Evolutionary conservation across 2,888 invertebrate genomes (phyloP).

Genomic region (Callinectes sapidus): DNA sequence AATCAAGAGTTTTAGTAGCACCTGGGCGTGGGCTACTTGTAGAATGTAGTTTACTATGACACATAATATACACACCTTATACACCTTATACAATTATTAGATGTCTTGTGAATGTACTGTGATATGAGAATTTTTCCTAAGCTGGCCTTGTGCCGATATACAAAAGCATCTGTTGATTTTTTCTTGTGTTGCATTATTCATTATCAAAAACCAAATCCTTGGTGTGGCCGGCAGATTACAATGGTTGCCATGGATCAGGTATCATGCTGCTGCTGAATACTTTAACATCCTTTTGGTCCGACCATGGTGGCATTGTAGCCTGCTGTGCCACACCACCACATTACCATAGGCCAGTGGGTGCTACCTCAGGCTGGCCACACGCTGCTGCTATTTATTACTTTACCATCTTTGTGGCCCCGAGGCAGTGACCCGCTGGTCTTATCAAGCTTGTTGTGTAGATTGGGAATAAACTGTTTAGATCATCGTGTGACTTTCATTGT

Average conservation of each 20-base stretch:
- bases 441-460: constrained; percentile 71
- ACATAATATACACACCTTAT: constrained; percentile 44
- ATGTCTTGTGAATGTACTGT: constrained; percentile 67
- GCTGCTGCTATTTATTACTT: constrained; percentile 56
- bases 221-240: constrained; percentile 36
- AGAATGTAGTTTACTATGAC: constrained; percentile 46
- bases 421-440: constrained; percentile 38
- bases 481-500: constrained; percentile 40
- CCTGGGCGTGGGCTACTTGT: constrained; percentile 30
- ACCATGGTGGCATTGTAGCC: constrained; percentile 14
- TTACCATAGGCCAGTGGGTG: constrained; percentile 40
- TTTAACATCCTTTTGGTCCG: constrained; percentile 55
- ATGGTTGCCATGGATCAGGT: constrained; percentile 37
- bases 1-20: constrained; percentile 50
- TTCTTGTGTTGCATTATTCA: constrained; percentile 67
- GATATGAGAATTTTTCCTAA: constrained; percentile 63
- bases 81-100: constrained; percentile 36
- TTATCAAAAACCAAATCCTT: constrained; percentile 47
- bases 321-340: constrained; percentile 38
- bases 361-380: constrained; percentile 24
- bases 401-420: constrained; percentile 44
- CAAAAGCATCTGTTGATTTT: constrained; percentile 61
- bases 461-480: constrained; percentile 68
- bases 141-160: constrained; percentile 54
- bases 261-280: constrained; percentile 57